Evolutionary conservation across 2,888 invertebrate species (phyloP), one percentile per base, ranked within the genome.

Genomic region (Pediacus dermestoides): DNA sequence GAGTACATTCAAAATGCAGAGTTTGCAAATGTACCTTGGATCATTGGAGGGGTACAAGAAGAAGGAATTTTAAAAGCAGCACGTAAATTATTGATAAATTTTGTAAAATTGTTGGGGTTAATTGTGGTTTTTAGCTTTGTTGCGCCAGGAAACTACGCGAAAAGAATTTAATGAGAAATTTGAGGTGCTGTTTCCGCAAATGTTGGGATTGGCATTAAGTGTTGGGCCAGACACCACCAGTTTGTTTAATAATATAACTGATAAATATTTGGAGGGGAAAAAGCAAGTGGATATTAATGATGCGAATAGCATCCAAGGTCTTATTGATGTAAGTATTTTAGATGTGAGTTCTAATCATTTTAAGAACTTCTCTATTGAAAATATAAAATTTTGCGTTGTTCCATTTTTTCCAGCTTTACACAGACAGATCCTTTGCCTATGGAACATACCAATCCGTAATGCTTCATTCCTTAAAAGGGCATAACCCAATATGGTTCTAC

Each of bases 1-100:
- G 51, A 66, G 8, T 52, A 71, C 16, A 51, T 76, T 12, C 49
- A 55, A 30, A 47, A 51, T 23, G 72, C 72, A 7, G 57, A 60
- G 18, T 72, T 73, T 33, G 54, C 55, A 7, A 61, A 66, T 10
- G 64, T 76, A 2, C 75, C 77, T 1, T 72, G 70, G 67, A 67
- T 77, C 47, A 56, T 70, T 6, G 74, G 76, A 2, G 57, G 67
- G 1, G 70, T 71, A 2, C 63, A 70, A 1, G 58, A 68, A 2
- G 77, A 77, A 53, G 77, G 76, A 11, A 68, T 73, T 2, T 64
- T 77, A 8, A 66, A 73, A 34, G 70, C 70, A 9, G 61, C 60
- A 38, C 55, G 70, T 71, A 60, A 57, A 57, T 52, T 27, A 16
- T 3, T 13, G 3, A 14, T 14, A 13, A 23, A 15, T 39, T 30